phyloP scores from a whole-genome alignment of 2,888 invertebrate genomes.

The Dolichomitus sp. region DNA sequence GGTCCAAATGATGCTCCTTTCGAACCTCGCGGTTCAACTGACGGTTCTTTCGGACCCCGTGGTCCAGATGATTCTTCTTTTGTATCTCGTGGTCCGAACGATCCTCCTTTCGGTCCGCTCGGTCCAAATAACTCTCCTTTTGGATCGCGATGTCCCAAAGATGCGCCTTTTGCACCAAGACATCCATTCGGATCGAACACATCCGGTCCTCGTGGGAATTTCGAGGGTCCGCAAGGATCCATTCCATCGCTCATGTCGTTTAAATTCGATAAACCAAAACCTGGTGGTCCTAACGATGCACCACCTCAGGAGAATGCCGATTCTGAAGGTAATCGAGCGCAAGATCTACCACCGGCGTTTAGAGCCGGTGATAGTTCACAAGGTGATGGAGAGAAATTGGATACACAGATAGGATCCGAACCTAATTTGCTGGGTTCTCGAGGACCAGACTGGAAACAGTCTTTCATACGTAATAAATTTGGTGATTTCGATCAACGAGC shows the following conservation, averaged over 20 bases:
- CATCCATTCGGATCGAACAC: slow-evolving; percentile 29
- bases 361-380: slow-evolving; percentile 40
- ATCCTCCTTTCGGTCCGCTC: slow-evolving; percentile 27
- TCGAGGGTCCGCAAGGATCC: slow-evolving; percentile 30
- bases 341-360: slow-evolving; percentile 62
- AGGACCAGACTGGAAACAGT: slow-evolving; percentile 56
- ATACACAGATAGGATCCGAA: slow-evolving; percentile 4
- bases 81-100: slow-evolving; percentile 44
- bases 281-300: slow-evolving; percentile 22
- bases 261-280: slow-evolving; percentile 68
- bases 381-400: slow-evolving; percentile 5
- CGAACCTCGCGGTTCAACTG: slow-evolving; percentile 10
- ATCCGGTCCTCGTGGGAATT: slow-evolving; percentile 40
- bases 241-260: slow-evolving; percentile 74
- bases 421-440: slow-evolving; percentile 4
- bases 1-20: slow-evolving; percentile 53
- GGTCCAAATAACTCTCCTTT: slow-evolving; percentile 28
- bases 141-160: slow-evolving; percentile 56
- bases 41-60: slow-evolving; percentile 36
- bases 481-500: slow-evolving; percentile 63
- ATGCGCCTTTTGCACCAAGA: slow-evolving; percentile 47
- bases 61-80: slow-evolving; percentile 31
- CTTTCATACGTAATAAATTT: slow-evolving; percentile 55
- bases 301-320: slow-evolving; percentile 3
- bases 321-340: slow-evolving; percentile 19